Percentiles rank a stretch among this genome's conserved stretches.
phyloP scores from a whole-genome alignment of 2,797 vertebrate species.

The Coilia nasus region DNA sequence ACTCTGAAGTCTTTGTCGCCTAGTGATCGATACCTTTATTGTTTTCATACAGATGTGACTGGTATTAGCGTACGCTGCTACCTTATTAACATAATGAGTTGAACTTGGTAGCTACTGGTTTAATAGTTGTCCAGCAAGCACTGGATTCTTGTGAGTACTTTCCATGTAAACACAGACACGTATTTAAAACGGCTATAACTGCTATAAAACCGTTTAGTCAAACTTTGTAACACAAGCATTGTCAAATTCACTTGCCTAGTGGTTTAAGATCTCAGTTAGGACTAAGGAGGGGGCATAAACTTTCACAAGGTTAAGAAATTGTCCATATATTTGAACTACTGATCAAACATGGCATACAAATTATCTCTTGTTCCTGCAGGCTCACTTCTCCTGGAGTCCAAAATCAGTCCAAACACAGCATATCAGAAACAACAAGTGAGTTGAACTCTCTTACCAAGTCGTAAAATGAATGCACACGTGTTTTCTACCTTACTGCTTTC shows the following conservation, averaged over 20 bases:
- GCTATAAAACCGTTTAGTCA: neutral
- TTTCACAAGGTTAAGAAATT: no score
- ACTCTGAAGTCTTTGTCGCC: neutral
- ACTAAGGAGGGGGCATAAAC: no score
- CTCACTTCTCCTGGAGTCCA: constrained; percentile 95
- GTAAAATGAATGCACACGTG: no score
- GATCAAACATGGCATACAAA: neutral
- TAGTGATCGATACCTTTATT: neutral
- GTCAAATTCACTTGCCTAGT: neutral
- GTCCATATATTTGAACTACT: neutral
- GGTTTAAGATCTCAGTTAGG: neutral
- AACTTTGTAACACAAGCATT: neutral
- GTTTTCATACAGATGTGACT: neutral
- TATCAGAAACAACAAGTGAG: constrained; percentile 99
- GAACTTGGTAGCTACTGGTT: neutral
- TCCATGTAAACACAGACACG: neutral
- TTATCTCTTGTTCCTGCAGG: constrained; percentile 75
- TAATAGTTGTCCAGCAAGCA: neutral
- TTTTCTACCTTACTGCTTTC: no score
- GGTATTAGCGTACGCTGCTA: neutral
- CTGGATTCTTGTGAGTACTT: neutral
- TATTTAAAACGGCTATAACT: neutral
- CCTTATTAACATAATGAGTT: neutral
- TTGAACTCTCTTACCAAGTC: neutral
- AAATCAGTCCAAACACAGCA: constrained; percentile 97